These are phyloP conservation scores for Atopsyche davidsoni DNA, from an alignment of 1,140 invertebrate species.

Conservation along the genomic window DNA sequence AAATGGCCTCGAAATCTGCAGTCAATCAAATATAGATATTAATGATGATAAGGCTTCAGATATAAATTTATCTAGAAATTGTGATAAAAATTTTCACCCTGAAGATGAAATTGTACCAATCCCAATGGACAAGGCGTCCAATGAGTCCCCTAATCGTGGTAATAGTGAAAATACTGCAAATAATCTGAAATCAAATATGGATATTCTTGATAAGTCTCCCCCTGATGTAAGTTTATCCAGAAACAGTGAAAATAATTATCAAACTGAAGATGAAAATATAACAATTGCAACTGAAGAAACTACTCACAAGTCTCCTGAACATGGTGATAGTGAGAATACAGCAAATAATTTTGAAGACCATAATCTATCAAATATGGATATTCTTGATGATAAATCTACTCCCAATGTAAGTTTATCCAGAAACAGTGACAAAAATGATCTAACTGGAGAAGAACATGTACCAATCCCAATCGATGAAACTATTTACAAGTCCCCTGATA, in stretches of 20 bases:
- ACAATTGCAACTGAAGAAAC: not conserved
- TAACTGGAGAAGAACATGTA: too few species aligned
- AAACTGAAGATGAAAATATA: not conserved
- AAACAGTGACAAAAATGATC: too few species aligned
- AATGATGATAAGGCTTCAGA: not conserved
- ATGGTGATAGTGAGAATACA: not conserved
- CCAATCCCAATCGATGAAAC: too few species aligned
- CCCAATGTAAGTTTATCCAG: too few species aligned
- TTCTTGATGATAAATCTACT: too few species aligned
- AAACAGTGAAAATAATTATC: too few species aligned
- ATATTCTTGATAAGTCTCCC: too few species aligned
- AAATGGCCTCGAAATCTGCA: not conserved
- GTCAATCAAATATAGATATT: not conserved
- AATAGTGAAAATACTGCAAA: not conserved
- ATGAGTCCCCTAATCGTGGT: not conserved
- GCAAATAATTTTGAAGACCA: not conserved
- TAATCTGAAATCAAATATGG: too few species aligned
- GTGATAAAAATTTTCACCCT: too few species aligned
- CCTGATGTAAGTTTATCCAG: too few species aligned
- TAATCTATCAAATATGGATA: too few species aligned
- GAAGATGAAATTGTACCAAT: slow-evolving; percentile 7
- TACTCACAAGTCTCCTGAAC: not conserved
- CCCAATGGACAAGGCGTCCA: not conserved
- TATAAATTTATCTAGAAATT: not conserved
- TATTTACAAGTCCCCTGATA: too few species aligned